A percentile compares a stretch with the other conserved stretches of the same genome.
These are phyloP conservation scores for Drosophila simulans DNA, from an alignment of 1,140 invertebrate species.

Conservation along the genomic window DNA sequence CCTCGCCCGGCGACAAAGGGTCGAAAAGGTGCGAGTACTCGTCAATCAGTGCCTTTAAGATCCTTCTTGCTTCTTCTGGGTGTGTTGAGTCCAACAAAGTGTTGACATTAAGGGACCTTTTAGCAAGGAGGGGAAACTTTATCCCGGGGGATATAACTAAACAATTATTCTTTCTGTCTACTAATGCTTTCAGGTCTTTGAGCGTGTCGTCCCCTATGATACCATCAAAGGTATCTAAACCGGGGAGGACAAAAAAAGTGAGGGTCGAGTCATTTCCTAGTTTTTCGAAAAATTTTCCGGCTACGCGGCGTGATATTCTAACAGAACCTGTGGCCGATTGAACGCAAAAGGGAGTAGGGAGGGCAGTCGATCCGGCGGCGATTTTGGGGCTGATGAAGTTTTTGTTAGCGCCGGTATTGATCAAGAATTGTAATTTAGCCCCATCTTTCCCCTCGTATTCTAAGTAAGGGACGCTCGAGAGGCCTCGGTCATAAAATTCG, in stretches of 20 bases:
- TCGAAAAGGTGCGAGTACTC: not conserved
- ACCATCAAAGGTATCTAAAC: no score
- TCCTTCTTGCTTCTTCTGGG: not conserved
- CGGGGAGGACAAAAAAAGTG: no score
- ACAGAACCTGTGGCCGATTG: no score
- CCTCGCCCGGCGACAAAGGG: not conserved
- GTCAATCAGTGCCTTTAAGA: not conserved
- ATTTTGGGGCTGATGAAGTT: not conserved
- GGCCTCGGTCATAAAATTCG: constrained; percentile 1
- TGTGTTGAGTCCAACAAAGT: not conserved
- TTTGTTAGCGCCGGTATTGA: no score
- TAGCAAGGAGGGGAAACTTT: not conserved
- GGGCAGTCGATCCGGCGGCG: not conserved
- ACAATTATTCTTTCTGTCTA: not conserved
- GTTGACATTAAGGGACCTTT: no score
- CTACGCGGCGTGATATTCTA: no score
- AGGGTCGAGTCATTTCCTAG: no score
- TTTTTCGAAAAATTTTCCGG: no score
- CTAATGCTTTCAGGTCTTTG: not conserved
- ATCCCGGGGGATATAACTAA: not conserved
- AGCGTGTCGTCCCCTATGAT: not conserved
- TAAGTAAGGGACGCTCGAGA: not conserved
- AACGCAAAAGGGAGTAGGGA: no score
- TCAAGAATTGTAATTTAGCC: not conserved
- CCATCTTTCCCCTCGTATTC: not conserved